Conservation (phyloP, 2,888 invertebrate genomes). For the Hydriomena furcata region DNA sequence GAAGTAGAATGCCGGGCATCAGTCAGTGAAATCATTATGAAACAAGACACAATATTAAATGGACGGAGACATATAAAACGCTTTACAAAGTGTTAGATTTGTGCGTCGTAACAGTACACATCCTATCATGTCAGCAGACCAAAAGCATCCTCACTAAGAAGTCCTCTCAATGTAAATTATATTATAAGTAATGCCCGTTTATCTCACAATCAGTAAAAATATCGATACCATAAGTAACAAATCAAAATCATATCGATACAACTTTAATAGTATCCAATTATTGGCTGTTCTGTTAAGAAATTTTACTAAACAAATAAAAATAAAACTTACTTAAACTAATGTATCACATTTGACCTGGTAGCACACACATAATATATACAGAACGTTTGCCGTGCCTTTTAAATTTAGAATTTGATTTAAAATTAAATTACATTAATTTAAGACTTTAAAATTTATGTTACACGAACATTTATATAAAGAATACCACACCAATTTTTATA, state of each 20-base stretch:
- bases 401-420: slow-evolving; percentile 68
- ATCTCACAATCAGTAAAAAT: slow-evolving; percentile 56
- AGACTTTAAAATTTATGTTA: slow-evolving; percentile 69
- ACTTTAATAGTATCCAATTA: slow-evolving; percentile 41
- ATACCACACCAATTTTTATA: slow-evolving; percentile 80
- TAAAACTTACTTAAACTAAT: slow-evolving; percentile 71
- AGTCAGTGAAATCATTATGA: slow-evolving; percentile 47
- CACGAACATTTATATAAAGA: slow-evolving; percentile 73
- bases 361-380: slow-evolving; percentile 74
- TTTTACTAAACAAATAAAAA: slow-evolving; percentile 41
- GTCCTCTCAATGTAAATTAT: slow-evolving; percentile 49
- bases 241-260: slow-evolving; percentile 49
- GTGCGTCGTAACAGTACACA: slow-evolving; percentile 62
- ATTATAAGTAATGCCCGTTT: slow-evolving; percentile 69
- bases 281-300: slow-evolving; percentile 39
- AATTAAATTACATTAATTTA: slow-evolving; percentile 64
- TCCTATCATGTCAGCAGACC: slow-evolving; percentile 17
- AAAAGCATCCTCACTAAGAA: slow-evolving; percentile 26
- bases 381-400: slow-evolving; percentile 69
- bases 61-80: slow-evolving; percentile 74
- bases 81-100: slow-evolving; percentile 65
- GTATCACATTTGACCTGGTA: slow-evolving; percentile 81
- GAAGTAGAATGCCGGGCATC: slow-evolving; percentile 36
- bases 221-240: slow-evolving; percentile 44
- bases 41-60: slow-evolving; percentile 59